Base-by-base conservation (phyloP, 2,797 vertebrate genomes). In the Sphenodon punctatus region DNA sequence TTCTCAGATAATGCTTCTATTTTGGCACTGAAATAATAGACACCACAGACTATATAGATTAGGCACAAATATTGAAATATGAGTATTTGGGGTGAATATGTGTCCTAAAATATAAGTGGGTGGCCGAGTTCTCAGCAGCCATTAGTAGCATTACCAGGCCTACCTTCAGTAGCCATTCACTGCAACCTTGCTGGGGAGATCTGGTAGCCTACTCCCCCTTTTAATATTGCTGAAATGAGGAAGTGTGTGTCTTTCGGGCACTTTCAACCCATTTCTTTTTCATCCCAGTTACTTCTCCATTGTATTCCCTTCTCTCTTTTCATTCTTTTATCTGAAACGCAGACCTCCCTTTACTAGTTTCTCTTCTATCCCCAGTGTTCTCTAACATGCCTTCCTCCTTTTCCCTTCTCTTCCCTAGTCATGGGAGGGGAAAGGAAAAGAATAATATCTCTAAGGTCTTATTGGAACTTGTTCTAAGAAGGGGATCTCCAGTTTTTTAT, bases 191-290 rank as follows among this genome's bases (percentile, higher is more conserved):
- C 23, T 25, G 12, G 46, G 12, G n/a, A n/a, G 12, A 13, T n/a
- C 46, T 49, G 46, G 46, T 49, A 46, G 49, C 12, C 49, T 49
- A 49, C 12, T 49, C 13, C 22, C 8, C 1, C 5, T 45, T 73
- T 20, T 36, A 2, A 4, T 7, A 16, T 4, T 34, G 64, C 12
- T 30, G 25, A 22, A 1, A 0, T 2, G 46, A 59, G 60, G 59
- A 34, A 66, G 51, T 3, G 10, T 17, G 32, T 10, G 0, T 8
- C 3, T 30, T 14, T 2, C 1, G 27, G 75, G 30, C 12, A 2
- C 15, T 48, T 30, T 39, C 8, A 7, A 20, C 9, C 9, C 42
- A 41, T 53, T 55, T 14, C 13, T n/a, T 15, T 13, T 27, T n/a
- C 6, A 10, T 8, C 34, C 34, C 30, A 53, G 8, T 23, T 15